Base-by-base conservation (phyloP, 2,888 invertebrate species). In the Eulithis testata region DNA sequence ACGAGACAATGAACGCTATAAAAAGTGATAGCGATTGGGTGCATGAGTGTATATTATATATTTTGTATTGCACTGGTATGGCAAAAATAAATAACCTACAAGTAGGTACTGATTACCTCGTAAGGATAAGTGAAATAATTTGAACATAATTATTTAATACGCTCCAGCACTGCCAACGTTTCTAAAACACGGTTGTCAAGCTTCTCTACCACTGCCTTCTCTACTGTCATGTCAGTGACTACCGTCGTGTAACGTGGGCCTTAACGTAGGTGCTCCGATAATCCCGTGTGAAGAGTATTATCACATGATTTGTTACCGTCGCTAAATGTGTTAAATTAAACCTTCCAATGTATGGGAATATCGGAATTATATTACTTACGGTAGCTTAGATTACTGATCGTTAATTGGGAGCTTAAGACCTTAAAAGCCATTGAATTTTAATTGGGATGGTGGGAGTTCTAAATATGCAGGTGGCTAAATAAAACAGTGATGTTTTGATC, bases 241-340 rank as follows among this genome's bases (percentile, higher is more conserved):
- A 27, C 49, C 45, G n/a, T 60, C 40, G 55, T 69, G 44, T 69
- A 58, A 14, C 52, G 36, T 3, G 27, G 21, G 49, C 61, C 53
- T 55, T 56, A 63, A 63, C 56, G 58, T 69, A 47, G 63, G 61
- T 64, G 60, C 67, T 59, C 63, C 14, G 68, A 62, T 73, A 72
- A 73, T 70, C 70, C 68, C 72, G 65, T 70, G 70, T 70, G 73
- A 70, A 73, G 64, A 69, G 70, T 69, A 72, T 72, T 72, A 70
- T 65, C 44, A 36, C 44, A 65, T 72, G 70, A 72, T 73, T 73
- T 73, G 73, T 73, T 66, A 56, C 70, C 68, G 68, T 69, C 66
- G 57, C 72, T 73, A 70, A 69, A 69, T 64, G 67, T 69, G 65
- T 66, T 52, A 59, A 44, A 52, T 59, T 72, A 69, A 70, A 63